These are phyloP conservation scores for Sebastolobus alascanus DNA, from an alignment of 2,797 vertebrate species.

Conservation along the genomic window DNA sequence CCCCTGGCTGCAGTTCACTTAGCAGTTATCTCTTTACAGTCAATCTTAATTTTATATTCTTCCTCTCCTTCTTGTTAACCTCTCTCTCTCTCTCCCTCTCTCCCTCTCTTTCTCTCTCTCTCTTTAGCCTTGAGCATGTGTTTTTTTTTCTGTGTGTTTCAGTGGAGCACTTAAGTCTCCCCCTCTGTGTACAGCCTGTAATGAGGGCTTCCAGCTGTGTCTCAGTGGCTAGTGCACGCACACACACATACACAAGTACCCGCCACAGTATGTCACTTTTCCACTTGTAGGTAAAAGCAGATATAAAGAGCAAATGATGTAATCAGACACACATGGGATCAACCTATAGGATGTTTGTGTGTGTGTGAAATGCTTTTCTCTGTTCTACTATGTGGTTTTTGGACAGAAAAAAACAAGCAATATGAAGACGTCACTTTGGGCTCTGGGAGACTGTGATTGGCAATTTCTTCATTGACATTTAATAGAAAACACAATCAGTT, in stretches of 20 bases:
- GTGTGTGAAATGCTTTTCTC: not conserved
- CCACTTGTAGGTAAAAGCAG: slow-evolving; percentile 46
- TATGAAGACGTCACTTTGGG: not conserved
- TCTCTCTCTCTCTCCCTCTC: not conserved
- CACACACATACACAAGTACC: slow-evolving; percentile 19
- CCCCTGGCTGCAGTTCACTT: slow-evolving; percentile 13
- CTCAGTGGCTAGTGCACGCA: slow-evolving; percentile 26
- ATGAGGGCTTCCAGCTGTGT: slow-evolving; percentile 76
- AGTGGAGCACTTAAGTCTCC: slow-evolving; percentile 72
- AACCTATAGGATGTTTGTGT: slow-evolving; percentile 3
- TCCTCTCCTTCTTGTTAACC: slow-evolving; percentile 1
- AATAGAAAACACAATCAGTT: not conserved
- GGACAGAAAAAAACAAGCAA: not conserved
- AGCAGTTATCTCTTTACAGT: slow-evolving; percentile 11
- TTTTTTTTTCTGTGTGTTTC: slow-evolving; percentile 53
- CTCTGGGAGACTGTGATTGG: too few relatives aligned
- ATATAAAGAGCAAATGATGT: slow-evolving; percentile 31
- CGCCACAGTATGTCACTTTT: slow-evolving; percentile 12
- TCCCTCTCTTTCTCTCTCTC: not conserved
- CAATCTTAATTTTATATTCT: slow-evolving; percentile 30
- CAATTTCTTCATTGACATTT: not conserved
- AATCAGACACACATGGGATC: slow-evolving; percentile 16
- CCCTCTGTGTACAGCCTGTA: slow-evolving; percentile 64
- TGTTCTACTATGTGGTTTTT: not conserved
- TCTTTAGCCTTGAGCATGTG: slow-evolving; percentile 42